Conservation (phyloP, 35 echinoderm and acorn worm species). For the Holothuria glaberrima region DNA sequence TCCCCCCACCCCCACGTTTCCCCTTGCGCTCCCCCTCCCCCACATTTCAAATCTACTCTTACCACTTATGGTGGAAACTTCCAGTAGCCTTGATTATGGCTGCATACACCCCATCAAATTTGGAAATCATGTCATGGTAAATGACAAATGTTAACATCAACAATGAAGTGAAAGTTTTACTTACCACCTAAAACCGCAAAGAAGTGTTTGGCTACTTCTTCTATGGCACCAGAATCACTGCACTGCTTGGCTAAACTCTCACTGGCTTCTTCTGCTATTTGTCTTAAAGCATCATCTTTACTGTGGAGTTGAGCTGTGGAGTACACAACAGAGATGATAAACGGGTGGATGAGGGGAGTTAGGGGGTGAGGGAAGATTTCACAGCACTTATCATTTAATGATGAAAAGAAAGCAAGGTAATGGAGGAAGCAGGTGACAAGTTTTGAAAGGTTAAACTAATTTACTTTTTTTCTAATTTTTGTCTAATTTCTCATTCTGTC, state of each 20-base stretch:
- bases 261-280: conserved; percentile 57
- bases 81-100: not conserved
- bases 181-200: conserved; percentile 88
- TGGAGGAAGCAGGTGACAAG: not conserved
- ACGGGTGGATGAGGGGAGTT: no score
- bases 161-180: not conserved
- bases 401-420: not conserved
- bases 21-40: no score
- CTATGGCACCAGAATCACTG: conserved; percentile 84
- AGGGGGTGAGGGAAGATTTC: not conserved
- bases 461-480: no score
- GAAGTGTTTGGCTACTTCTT: conserved; percentile 78
- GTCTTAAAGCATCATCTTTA: conserved; percentile 68
- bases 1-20: no score
- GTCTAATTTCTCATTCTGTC: no score
- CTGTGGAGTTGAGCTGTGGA: conserved; percentile 76
- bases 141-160: not conserved
- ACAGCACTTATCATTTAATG: not conserved
- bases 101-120: not conserved
- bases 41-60: no score
- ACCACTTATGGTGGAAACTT: not conserved
- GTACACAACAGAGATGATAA: not conserved
- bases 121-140: not conserved
- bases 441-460: no score
- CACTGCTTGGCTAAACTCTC: conserved; percentile 82